phyloP scores from a whole-genome alignment of 2,113 vertebrate species.

The Corythoichthys intestinalis region DNA sequence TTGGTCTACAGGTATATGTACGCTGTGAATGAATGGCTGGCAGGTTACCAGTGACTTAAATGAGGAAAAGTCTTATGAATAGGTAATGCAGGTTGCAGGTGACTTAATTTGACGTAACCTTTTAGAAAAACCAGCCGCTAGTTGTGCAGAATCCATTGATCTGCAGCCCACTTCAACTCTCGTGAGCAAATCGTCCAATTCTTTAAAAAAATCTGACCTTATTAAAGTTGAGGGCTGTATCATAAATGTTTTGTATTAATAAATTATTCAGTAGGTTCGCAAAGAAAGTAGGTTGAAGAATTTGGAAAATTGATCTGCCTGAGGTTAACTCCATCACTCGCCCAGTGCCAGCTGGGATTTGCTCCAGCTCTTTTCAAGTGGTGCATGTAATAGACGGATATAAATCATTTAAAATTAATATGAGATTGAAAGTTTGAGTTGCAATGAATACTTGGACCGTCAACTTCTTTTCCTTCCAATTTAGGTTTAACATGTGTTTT shows the following conservation, averaged over 20 bases:
- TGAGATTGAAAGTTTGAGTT: conserved; percentile 1
- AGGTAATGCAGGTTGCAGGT: background rate
- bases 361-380: conserved; percentile 1
- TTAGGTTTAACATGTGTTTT: background rate
- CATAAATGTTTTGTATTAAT: conserved; percentile 1
- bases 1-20: background rate
- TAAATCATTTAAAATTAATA: conserved; percentile 6
- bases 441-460: background rate
- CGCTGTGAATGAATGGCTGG: background rate
- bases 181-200: background rate
- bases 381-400: conserved; percentile 7
- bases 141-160: background rate
- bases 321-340: background rate
- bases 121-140: background rate
- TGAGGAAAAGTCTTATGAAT: background rate
- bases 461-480: conserved; percentile 1
- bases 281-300: conserved; percentile 6
- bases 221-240: background rate
- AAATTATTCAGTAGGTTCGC: conserved; percentile 1
- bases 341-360: conserved; percentile 1
- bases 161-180: background rate
- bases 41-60: background rate
- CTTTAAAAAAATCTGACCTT: conserved; percentile 1
- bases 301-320: conserved; percentile 4
- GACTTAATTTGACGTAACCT: background rate